Percentiles rank a stretch among this genome's conserved stretches.
phyloP scores from a whole-genome alignment of 2,113 vertebrate genomes.

The Delphinus delphis region DNA sequence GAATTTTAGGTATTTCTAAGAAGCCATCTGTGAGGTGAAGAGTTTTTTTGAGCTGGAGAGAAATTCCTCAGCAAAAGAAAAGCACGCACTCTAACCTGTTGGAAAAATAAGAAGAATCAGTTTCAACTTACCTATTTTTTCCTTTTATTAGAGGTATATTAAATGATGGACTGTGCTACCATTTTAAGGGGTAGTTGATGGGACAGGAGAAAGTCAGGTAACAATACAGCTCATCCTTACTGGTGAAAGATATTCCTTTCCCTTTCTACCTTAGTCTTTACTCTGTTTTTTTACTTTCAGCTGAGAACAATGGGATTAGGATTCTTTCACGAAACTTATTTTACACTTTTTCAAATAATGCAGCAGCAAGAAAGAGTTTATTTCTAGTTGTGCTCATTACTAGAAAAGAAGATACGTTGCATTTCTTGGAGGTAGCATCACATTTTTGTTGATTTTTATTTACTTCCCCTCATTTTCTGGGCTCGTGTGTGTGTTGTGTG shows the following conservation, averaged over 20 bases:
- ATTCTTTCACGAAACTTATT: slow-evolving; percentile 4
- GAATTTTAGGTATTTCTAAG: background rate
- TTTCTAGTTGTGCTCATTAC: background rate
- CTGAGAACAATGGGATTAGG: background rate
- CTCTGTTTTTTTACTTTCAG: background rate
- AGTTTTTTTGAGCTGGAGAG: background rate
- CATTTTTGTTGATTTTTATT: background rate
- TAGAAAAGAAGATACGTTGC: background rate
- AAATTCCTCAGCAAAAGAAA: background rate
- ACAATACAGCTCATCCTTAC: background rate
- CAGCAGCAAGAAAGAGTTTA: background rate
- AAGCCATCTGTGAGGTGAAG: background rate
- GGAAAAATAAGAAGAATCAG: background rate
- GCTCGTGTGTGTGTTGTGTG: background rate
- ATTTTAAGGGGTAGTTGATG: background rate
- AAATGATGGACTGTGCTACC: background rate
- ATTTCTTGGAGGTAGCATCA: background rate
- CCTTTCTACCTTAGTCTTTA: background rate
- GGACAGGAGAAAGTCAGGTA: background rate
- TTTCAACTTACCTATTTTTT: background rate
- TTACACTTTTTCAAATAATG: background rate
- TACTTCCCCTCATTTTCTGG: background rate
- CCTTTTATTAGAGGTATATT: background rate
- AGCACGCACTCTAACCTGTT: background rate
- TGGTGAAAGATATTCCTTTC: background rate